Evolutionary conservation across 2,888 invertebrate genomes (phyloP), one percentile per base, ranked within the genome.

Genomic region (Troides oblongomaculatus): DNA sequence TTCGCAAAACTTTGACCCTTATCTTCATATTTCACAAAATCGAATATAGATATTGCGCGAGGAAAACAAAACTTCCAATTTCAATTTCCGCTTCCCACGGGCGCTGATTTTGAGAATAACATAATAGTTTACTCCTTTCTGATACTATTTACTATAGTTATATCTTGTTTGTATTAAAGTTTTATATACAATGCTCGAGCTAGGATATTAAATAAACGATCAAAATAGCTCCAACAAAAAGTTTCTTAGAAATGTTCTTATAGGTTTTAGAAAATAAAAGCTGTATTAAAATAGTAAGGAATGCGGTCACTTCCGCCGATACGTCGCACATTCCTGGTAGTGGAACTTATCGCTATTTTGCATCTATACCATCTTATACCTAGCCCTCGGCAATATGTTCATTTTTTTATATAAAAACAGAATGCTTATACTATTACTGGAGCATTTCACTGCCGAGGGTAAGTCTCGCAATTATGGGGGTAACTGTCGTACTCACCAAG

Each of bases 1-100:
- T 70, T 71, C 70, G 71, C 71, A 68, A 71, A 74, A 74, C 71
- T 72, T 73, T 73, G 68, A 72, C 72, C 74, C 73, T 72, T 70
- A 72, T 74, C 73, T 68, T 72, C 72, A 73, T 74, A 73, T 72
- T 68, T 72, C 69, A 70, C 68, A 60, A 69, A 74, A 70, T 72
- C 64, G 73, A 73, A 70, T 72, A 70, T 73, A 71, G 53, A 72
- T 70, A 65, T 64, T 71, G 69, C 65, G 63, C 69, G 69, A 63
- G 69, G 69, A 62, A 72, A 71, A 72, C 68, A 72, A 69, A 72
- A 73, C 64, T 72, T 71, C 69, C 58, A 64, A 70, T 72, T 73
- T 68, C 73, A 72, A 73, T 71, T 69, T 73, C 69, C 70, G 60
- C 60, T 57, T 59, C 39, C 64, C 59, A 60, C 67, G 25, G 50